Percentiles rank a stretch among this genome's conserved stretches.
Conservation (phyloP, 2,113 vertebrate genomes). For the Thunnus thynnus region DNA sequence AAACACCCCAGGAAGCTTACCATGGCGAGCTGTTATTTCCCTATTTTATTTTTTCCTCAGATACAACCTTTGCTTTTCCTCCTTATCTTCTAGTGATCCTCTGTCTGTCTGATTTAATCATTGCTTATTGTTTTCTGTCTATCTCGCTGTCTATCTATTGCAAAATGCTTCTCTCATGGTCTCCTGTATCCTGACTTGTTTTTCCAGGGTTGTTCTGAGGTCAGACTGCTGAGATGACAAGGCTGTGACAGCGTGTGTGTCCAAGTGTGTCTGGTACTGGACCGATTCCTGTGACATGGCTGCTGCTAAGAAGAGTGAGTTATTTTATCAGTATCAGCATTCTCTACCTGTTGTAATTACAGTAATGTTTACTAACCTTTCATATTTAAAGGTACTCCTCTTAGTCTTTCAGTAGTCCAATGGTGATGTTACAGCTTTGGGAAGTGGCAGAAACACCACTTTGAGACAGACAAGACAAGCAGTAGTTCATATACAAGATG, state of each 20-base stretch:
- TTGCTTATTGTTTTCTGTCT: neutral
- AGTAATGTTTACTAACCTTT: neutral
- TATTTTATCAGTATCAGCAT: neutral
- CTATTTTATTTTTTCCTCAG: constrained; percentile 9
- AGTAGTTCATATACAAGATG: neutral
- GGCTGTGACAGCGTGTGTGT: constrained; percentile 69
- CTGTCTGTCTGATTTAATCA: constrained; percentile 36
- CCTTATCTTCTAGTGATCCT: neutral
- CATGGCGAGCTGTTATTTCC: neutral
- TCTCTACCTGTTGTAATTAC: neutral
- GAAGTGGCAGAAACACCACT: neutral
- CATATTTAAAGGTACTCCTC: neutral
- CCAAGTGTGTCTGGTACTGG: constrained; percentile 43
- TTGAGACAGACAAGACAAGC: neutral
- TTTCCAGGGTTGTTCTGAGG: constrained; percentile 67
- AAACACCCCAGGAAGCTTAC: constrained; percentile 19
- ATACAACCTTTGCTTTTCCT: neutral
- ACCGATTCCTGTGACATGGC: constrained; percentile 75
- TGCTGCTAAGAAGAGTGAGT: constrained; percentile 84
- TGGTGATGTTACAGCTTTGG: neutral
- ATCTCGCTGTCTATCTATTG: neutral
- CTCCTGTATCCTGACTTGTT: constrained; percentile 16
- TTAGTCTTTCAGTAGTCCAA: neutral
- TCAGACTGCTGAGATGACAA: constrained; percentile 65
- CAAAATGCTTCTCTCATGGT: constrained; percentile 25